Evolutionary conservation across 2,797 vertebrate genomes (phyloP), one percentile per base, ranked within the genome.

Genomic region (Hybognathus amarus): DNA sequence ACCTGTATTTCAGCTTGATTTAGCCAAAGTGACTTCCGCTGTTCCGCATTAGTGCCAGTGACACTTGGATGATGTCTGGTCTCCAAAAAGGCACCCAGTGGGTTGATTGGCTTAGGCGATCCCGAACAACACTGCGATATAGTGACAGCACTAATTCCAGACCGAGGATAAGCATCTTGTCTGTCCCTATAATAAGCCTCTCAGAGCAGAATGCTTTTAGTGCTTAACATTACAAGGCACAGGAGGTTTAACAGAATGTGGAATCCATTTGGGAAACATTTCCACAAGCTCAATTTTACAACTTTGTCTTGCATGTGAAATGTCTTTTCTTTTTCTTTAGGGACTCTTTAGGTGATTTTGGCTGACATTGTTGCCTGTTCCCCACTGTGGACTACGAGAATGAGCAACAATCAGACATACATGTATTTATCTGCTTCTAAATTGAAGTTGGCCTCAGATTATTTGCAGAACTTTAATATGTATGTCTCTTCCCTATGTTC

Each of bases 111-210:
- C 70, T 82, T 52, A 70, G 27, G 54, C 59, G 40, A 77, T 70
- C 64, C 52, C 38, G 66, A 22, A 38, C 38, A 83, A 50, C 74
- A 69, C 18, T 17, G 36, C 22, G 2, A 73, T 9, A 8, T 24
- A 52, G 80, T 68, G 40, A 74, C 59, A 66, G 59, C 10, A 9
- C 33, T 74, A 83, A 83, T 56, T 83, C 81, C 36, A 67, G 30
- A 24, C 33, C 47, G 3, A 12, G 50, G 73, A 76, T 83, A 83
- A 75, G 59, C 80, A 52, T 75, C 80, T 64, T 40, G 33, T 40
- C 45, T 75, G 42, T 40, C 80, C 47, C 45, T 66, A 67, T 52
- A 56, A 56, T 80, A 66, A 83, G 36, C 73, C 45, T 75, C 20
- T 76, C 56, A 36, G 68, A 36, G 68, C 54, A 11, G 38, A 38